phyloP scores from a whole-genome alignment of 2,797 vertebrate genomes.

The Chaetodon trifasciatus region DNA sequence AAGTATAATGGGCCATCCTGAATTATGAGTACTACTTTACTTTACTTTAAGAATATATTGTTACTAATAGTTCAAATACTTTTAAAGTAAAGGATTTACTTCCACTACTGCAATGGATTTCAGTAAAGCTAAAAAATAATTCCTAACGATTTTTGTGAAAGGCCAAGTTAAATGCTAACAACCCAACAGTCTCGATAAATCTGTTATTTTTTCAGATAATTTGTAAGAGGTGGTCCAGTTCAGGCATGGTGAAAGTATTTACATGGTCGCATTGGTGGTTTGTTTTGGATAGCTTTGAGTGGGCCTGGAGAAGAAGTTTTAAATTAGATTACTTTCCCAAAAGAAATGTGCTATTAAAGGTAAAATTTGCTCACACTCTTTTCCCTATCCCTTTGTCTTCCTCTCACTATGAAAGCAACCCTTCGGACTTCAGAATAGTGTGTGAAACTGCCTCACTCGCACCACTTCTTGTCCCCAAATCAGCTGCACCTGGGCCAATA shows the following conservation, averaged over 20 bases:
- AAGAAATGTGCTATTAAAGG: background rate
- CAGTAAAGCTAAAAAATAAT: background rate
- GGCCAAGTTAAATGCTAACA: background rate
- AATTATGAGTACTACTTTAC: background rate
- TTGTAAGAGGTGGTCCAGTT: background rate
- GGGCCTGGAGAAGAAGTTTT: background rate
- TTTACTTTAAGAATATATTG: no score
- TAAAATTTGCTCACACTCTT: background rate
- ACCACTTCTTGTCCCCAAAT: slow-evolving; percentile 46
- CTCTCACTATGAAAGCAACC: background rate
- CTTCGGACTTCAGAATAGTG: slow-evolving; percentile 12
- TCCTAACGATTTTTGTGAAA: background rate
- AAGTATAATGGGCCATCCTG: background rate
- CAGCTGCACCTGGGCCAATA: slow-evolving; percentile 63
- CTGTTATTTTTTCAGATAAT: background rate
- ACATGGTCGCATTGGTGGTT: slow-evolving; percentile 3
- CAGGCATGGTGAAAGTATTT: background rate
- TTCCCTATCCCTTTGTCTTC: background rate
- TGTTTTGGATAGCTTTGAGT: background rate
- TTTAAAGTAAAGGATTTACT: background rate
- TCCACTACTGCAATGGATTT: background rate
- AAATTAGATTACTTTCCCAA: background rate
- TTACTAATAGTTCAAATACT: background rate
- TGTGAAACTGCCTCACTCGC: slow-evolving; percentile 37
- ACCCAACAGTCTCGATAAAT: slow-evolving; percentile 6